Evolutionary conservation across 2,888 invertebrate genomes (phyloP), one percentile per base, ranked within the genome.

Genomic region (Notodonta dromedarius): DNA sequence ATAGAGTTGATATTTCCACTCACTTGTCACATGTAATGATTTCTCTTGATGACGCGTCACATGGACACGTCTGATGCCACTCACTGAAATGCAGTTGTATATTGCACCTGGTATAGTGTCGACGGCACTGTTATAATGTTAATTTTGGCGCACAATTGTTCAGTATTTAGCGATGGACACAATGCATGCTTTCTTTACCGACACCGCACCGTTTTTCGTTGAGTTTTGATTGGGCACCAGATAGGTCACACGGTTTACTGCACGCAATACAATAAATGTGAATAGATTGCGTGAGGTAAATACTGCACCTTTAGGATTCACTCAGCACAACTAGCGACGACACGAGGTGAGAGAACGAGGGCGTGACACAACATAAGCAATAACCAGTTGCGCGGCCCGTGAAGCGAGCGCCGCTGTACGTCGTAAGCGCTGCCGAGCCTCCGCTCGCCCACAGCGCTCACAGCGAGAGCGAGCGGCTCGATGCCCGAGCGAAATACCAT

Each of bases 1-100:
- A 77, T 83, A 83, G 79, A 80, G 77, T 83, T 80, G 75, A 83
- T 83, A 81, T 82, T 82, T 85, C 94, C 95, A 95, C 95, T 95
- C 95, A 95, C 95, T 74, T 94, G 94, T 95, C 95, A 95, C 95
- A 95, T 95, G 95, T 95, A 95, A 95, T 95, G 95, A 95, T 95
- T 95, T 86, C 70, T 88, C 86, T 77, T 76, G 77, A 80, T 83
- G 85, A 80, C 83, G 88, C 80, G 84, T 84, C 78, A 66, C 70
- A 73, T 71, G 69, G 83, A 76, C 76, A 75, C 87, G 86, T 80
- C 80, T 87, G 93, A 94, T 94, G 92, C 90, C 94, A 94, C 93
- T 94, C 94, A 94, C 94, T 94, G 94, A 94, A 93, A 91, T 94
- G 94, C 94, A 93, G 89, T 88, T 89, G 24, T 93, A 85, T 86